These are phyloP conservation scores for Ethmia dodecea DNA, from an alignment of 2,888 invertebrate species.

Conservation along the genomic window DNA sequence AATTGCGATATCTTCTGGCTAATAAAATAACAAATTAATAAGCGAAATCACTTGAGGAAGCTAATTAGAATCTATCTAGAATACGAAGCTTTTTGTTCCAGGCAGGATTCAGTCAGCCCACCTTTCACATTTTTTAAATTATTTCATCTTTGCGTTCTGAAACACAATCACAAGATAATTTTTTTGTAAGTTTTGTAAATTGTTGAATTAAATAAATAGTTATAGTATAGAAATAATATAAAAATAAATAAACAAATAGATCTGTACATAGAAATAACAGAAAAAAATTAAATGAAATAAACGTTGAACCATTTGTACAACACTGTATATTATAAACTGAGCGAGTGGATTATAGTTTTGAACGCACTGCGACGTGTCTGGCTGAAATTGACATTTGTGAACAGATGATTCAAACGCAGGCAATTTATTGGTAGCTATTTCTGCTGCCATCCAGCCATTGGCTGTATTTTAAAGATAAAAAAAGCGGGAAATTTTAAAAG, in stretches of 20 bases:
- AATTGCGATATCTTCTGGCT: slow-evolving; percentile 22
- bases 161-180: no score
- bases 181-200: no score
- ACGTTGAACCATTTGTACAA: no score
- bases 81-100: slow-evolving; percentile 41
- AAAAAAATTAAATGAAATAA: no score
- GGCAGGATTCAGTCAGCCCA: no score
- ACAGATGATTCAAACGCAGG: slow-evolving; percentile 29
- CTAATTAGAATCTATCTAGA: slow-evolving; percentile 36
- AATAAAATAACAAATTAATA: slow-evolving; percentile 27
- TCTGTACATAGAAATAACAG: no score
- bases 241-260: no score
- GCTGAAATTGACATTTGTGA: slow-evolving; percentile 27
- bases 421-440: slow-evolving; percentile 26
- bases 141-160: no score
- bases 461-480: background rate
- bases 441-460: slow-evolving; percentile 1
- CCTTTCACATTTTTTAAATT: slow-evolving; percentile 51
- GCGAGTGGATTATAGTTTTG: background rate
- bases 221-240: no score
- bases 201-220: no score
- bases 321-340: no score
- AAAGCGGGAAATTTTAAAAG: slow-evolving; percentile 21
- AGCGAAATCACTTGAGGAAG: slow-evolving; percentile 41
- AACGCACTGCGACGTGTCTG: background rate